phyloP scores from a whole-genome alignment of 2,113 vertebrate species.

The Tricholaema leucomelas region DNA sequence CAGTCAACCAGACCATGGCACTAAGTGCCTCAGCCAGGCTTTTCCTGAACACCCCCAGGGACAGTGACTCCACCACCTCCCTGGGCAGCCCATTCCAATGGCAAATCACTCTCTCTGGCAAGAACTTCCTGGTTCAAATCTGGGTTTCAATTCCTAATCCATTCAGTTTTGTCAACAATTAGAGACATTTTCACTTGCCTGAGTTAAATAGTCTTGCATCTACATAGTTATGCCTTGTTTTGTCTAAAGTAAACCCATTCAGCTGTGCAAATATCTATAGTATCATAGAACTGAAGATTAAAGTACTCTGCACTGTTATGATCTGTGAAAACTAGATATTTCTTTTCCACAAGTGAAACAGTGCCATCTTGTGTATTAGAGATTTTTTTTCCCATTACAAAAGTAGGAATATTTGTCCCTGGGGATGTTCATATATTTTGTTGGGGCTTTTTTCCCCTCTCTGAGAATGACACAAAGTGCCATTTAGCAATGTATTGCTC shows the following conservation, averaged over 20 bases:
- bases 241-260: background rate
- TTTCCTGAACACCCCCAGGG: too few species aligned
- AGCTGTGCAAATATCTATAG: background rate
- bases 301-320: background rate
- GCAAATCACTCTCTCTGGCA: too few species aligned
- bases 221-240: background rate
- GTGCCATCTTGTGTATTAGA: constrained; percentile 55
- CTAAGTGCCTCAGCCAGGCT: too few species aligned
- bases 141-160: background rate
- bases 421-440: background rate
- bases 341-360: constrained; percentile 23
- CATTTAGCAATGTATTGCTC: background rate
- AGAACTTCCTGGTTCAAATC: too few species aligned
- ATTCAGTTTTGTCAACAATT: too few species aligned
- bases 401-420: background rate
- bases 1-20: too few species aligned
- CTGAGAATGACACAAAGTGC: background rate
- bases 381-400: background rate
- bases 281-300: too few species aligned
- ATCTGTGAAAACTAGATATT: background rate
- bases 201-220: background rate
- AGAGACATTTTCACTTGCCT: background rate
- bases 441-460: too few species aligned
- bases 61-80: too few species aligned
- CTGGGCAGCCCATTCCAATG: too few species aligned